phyloP scores from a whole-genome alignment of 1,140 invertebrate genomes.

The Pseudomyrmex flavicornis region DNA sequence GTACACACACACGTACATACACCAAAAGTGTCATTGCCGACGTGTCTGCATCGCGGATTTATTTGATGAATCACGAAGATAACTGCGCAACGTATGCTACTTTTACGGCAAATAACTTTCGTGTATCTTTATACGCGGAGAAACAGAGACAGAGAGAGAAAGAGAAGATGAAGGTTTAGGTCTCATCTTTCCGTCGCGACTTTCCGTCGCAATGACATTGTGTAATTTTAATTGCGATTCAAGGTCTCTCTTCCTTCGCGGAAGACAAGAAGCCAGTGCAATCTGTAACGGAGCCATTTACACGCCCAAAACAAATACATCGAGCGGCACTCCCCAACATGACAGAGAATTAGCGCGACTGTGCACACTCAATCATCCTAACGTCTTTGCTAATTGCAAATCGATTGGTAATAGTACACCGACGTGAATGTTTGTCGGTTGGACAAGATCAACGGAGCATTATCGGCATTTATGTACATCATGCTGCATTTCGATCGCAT shows the following conservation, averaged over 20 bases:
- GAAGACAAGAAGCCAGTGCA: background rate
- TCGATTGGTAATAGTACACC: constrained; percentile 51
- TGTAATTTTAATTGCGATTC: constrained; percentile 28
- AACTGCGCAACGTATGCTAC: constrained; percentile 12
- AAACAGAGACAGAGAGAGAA: background rate
- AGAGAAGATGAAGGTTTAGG: no score
- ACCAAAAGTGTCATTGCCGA: constrained; percentile 62
- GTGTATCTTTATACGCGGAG: background rate
- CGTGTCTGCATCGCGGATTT: constrained; percentile 13
- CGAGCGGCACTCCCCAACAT: constrained; percentile 6
- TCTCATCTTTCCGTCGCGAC: background rate
- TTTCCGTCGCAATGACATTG: constrained; percentile 21
- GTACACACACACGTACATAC: background rate
- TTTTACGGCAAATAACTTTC: constrained; percentile 40
- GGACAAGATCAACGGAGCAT: constrained; percentile 51
- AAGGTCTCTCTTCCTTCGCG: constrained; percentile 2
- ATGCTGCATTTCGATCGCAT: constrained; percentile 39
- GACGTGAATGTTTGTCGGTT: constrained; percentile 42
- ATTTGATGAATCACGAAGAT: constrained; percentile 55
- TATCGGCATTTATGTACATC: constrained; percentile 24
- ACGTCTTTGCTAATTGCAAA: constrained; percentile 55
- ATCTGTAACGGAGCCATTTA: constrained; percentile 27
- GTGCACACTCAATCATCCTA: constrained; percentile 56
- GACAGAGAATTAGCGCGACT: constrained; percentile 53
- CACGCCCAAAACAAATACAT: constrained; percentile 41